Base-by-base conservation (phyloP, 2,113 vertebrate genomes). In the Brachionichthys hirsutus region DNA sequence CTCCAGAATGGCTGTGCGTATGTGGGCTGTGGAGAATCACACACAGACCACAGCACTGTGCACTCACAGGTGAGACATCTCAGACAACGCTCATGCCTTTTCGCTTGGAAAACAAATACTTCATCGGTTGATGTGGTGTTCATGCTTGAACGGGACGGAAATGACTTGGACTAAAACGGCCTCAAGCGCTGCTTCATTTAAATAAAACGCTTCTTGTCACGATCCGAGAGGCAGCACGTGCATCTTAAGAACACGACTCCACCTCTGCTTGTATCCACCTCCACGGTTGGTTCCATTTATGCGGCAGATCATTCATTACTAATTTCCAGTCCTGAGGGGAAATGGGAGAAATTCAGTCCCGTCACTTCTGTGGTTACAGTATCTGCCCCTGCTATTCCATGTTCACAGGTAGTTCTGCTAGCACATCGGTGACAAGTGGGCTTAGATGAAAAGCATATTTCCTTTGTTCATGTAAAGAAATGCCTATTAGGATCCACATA, bases 11-110 rank as follows among this genome's bases (percentile, higher is more conserved):
- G 92, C 76, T 99, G 97, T 52, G 87, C 94, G 0, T 99, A 99
- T 14, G 94, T 99, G 73, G 97, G 97, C 73, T 99, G 97, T 73
- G 97, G 97, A 62, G 97, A 99, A 78, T 98, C 96, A 43, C 94
- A 98, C 15, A 86, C 92, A 8, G 97, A 99, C 89, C 97, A 99
- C 78, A 99, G 97, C 84, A 99, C 97, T 2, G 92, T 94, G 60
- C 97, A 99, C 88, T 98, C 97, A 24, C 95, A 98, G 97, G 97
- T 98, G 86, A 66, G 90, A 84, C 12, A 49, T 1, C 45, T n/a
- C 24, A 42, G 15, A 56, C 42, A 16, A 48, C 12, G n/a, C 16
- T 11, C 4, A 8, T 36, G 41, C 2, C 3, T 45, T 52, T 56
- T 15, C n/a, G 47, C 38, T 13, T 4, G 46, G 43, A n/a, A 44